phyloP scores from a whole-genome alignment of 2,113 vertebrate species.

The Verasper variegatus region DNA sequence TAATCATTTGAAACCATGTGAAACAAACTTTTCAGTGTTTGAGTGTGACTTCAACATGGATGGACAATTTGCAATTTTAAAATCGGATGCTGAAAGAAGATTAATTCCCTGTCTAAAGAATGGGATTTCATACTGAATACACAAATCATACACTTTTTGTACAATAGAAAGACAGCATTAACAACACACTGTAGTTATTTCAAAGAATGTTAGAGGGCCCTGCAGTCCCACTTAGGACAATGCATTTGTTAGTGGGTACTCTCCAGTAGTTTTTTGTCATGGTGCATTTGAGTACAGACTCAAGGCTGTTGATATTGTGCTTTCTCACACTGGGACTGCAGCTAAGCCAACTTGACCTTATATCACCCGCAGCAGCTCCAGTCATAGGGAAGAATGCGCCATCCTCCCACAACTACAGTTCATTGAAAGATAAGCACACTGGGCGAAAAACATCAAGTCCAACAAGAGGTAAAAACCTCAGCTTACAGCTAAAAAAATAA shows the following conservation, averaged over 20 bases:
- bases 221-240: background rate
- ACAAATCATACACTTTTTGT: too few relatives aligned
- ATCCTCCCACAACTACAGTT: slow-evolving; percentile 18
- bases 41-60: background rate
- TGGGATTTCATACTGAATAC: background rate
- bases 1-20: background rate
- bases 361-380: background rate
- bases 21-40: background rate
- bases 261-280: background rate
- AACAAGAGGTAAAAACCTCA: background rate
- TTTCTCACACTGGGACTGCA: slow-evolving; percentile 6
- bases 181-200: background rate
- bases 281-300: slow-evolving; percentile 20
- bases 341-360: slow-evolving; percentile 21
- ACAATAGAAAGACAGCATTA: background rate
- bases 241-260: background rate
- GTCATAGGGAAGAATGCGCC: background rate
- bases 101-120: too few relatives aligned
- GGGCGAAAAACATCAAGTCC: background rate
- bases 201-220: background rate
- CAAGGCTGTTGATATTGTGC: slow-evolving; percentile 26
- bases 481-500: background rate
- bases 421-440: background rate
- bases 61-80: background rate
- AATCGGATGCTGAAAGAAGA: background rate